Percentiles rank a stretch among this genome's conserved stretches.
These are phyloP conservation scores for Ephialtes manifestator DNA, from an alignment of 2,888 invertebrate genomes.

Conservation along the genomic window DNA sequence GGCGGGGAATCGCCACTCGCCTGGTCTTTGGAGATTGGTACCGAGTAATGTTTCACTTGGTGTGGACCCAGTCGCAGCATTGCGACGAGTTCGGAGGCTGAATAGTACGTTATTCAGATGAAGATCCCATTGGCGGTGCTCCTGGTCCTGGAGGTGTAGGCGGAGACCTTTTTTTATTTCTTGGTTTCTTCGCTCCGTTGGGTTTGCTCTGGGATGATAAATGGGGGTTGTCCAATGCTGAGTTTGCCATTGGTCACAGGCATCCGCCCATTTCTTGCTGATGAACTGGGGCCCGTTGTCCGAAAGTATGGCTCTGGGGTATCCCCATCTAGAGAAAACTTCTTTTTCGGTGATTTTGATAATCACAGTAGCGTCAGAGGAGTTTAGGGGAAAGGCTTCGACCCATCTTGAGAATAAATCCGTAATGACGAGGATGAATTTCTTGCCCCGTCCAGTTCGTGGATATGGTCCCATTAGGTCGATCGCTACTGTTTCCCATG, in stretches of 20 bases:
- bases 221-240: constrained; percentile 60
- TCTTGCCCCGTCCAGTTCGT: neutral
- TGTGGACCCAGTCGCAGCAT: constrained; percentile 54
- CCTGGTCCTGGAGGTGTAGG: constrained; percentile 49
- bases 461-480: constrained; percentile 18
- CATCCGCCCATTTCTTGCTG: constrained; percentile 50
- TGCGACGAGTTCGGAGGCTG: constrained; percentile 41
- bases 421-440: constrained; percentile 67
- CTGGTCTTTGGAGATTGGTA: neutral
- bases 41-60: neutral
- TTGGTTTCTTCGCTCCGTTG: constrained; percentile 69
- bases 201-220: constrained; percentile 51
- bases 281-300: constrained; percentile 47
- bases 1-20: neutral
- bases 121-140: constrained; percentile 43
- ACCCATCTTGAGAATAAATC: constrained; percentile 72
- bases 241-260: constrained; percentile 56
- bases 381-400: constrained; percentile 63
- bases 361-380: neutral
- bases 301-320: neutral
- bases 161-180: constrained; percentile 73
- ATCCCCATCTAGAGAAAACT: constrained; percentile 2
- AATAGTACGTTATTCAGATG: constrained; percentile 42
- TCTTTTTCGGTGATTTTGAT: neutral
- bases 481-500: neutral